phyloP scores from a whole-genome alignment of 2,797 vertebrate genomes.

The Alfaro cultratus region DNA sequence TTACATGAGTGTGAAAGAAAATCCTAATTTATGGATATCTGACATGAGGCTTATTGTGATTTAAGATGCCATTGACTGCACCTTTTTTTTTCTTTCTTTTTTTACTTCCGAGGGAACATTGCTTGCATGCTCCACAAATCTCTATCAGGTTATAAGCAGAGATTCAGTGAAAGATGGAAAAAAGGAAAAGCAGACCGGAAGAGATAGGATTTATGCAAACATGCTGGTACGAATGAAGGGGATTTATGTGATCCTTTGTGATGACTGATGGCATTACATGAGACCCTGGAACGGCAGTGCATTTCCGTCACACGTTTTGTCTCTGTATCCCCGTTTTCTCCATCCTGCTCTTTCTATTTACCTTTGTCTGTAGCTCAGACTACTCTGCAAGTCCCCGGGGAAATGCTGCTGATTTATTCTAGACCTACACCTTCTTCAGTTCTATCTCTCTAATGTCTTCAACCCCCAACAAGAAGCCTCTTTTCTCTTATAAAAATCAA shows the following conservation, averaged over 20 bases:
- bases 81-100: not conserved
- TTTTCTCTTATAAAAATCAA: constrained; percentile 25
- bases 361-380: constrained; percentile 49
- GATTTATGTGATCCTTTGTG: constrained; percentile 54
- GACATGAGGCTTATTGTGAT: constrained; percentile 25
- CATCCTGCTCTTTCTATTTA: constrained; percentile 47
- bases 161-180: constrained; percentile 34
- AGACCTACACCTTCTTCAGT: constrained; percentile 46
- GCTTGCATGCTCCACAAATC: constrained; percentile 6
- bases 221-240: constrained; percentile 25
- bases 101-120: not conserved
- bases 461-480: constrained; percentile 1
- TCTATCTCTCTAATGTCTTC: constrained; percentile 30
- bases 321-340: constrained; percentile 26
- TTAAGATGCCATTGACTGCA: constrained; percentile 8
- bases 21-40: constrained; percentile 27
- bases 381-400: constrained; percentile 38
- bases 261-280: constrained; percentile 53
- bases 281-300: constrained; percentile 31
- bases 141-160: constrained; percentile 36
- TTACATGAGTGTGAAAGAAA: constrained; percentile 16
- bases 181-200: constrained; percentile 16
- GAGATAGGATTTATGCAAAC: constrained; percentile 61
- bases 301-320: constrained; percentile 17
- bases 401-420: constrained; percentile 58